Conservation (phyloP, 2,113 vertebrate genomes). For the Calidris pygmaea region DNA sequence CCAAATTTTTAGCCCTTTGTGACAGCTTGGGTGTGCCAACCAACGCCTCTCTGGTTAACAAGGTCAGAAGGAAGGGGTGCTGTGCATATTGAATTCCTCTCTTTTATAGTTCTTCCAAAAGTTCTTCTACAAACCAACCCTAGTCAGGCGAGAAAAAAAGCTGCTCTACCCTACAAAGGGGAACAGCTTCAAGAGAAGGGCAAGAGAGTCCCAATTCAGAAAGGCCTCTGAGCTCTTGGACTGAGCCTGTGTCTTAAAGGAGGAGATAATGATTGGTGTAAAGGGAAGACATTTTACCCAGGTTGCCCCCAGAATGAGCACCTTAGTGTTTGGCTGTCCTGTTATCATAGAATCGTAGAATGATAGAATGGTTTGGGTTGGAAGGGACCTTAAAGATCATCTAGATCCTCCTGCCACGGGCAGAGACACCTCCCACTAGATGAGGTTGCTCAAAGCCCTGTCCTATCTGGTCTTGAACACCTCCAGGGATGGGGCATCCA, state of each 20-base stretch:
- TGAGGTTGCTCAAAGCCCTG: too few relatives aligned
- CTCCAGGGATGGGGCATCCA: too few relatives aligned
- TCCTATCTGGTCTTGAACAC: too few relatives aligned
- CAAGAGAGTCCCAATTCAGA: not conserved
- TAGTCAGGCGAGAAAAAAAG: not conserved
- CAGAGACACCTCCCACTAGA: too few relatives aligned
- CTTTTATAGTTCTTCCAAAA: not conserved
- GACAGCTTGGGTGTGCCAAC: constrained; percentile 50
- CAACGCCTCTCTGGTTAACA: constrained; percentile 49
- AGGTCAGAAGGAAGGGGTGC: constrained; percentile 60
- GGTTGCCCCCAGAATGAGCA: not conserved
- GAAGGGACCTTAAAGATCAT: too few relatives aligned
- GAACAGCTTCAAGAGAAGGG: not conserved
- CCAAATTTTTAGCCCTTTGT: constrained; percentile 65
- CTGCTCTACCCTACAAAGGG: not conserved
- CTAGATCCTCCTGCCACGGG: too few relatives aligned
- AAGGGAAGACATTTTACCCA: not conserved
- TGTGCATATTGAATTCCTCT: not conserved
- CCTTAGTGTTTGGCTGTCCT: not conserved
- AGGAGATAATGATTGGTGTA: not conserved
- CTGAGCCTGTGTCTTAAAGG: not conserved
- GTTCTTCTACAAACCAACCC: not conserved
- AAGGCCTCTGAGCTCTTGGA: not conserved
- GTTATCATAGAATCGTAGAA: too few relatives aligned
- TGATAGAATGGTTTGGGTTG: too few relatives aligned